Base-by-base conservation (phyloP, 2,113 vertebrate species). In the Lipotes vexillifer region DNA sequence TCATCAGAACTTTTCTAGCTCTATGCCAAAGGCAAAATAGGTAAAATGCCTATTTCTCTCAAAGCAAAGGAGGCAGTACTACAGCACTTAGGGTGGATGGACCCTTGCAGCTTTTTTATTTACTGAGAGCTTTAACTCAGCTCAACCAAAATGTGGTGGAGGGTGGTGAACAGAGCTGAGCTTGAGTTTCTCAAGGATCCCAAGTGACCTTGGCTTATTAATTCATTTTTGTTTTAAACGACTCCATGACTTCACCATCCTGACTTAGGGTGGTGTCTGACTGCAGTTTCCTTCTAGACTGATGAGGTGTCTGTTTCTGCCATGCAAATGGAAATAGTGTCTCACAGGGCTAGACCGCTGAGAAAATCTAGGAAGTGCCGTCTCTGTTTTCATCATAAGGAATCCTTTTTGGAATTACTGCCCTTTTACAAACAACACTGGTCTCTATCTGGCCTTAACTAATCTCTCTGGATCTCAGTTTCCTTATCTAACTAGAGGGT, bases 401-500 rank as follows among this genome's bases (percentile, higher is more conserved):
- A 68, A 74, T 31, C 55, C 41, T 85, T 75, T 61, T 44, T 25
- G 75, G 8, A 95, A 83, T 49, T 18, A 41, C 3, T 71, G n/a
- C 17, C 41, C 31, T 91, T 89, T 89, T 29, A 33, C 41, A 80
- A 93, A 92, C 31, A 71, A 15, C 2, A 25, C 3, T 18, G 71
- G 20, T 84, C 55, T 81, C 75, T 44, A 38, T n/a, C 52, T 96
- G 93, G 65, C 61, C 88, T 85, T 85, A 14, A 59, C 20, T 59
- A 80, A 74, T 68, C 31, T 61, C 63, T 87, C 15, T 27, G 88
- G 52, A n/a, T 29, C 36, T 77, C n/a, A 46, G 75, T 68, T 82
- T 90, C 88, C 36, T 95, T 71, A 84, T 59, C 94, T 84, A 59
- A 52, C 52, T 44, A 52, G 20, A 66, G 29, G 13, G 82, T 87